Percentiles rank a stretch among this genome's conserved stretches.
These are phyloP conservation scores for Ursus arctos DNA, from an alignment of 2,113 vertebrate species.

Conservation along the genomic window DNA sequence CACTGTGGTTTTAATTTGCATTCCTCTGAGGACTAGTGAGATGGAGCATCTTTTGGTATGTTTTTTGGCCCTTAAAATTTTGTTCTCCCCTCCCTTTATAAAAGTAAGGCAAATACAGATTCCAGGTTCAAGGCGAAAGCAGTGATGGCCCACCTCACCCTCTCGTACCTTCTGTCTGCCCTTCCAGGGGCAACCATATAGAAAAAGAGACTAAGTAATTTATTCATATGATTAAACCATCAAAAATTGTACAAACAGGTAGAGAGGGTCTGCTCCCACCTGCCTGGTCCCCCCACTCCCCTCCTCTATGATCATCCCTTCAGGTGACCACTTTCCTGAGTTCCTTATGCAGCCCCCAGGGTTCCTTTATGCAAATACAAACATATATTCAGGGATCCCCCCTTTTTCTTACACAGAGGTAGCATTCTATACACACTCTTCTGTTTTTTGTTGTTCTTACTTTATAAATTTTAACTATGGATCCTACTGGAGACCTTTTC, in stretches of 20 bases:
- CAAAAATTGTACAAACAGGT: neutral
- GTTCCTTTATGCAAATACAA: neutral
- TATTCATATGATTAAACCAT: neutral
- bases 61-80: neutral
- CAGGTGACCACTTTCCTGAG: neutral
- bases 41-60: neutral
- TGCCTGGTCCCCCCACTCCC: neutral
- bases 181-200: neutral
- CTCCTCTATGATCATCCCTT: neutral
- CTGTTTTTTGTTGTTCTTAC: neutral
- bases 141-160: accelerated
- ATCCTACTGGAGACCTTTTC: neutral
- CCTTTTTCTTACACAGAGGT: neutral
- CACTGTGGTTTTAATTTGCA: neutral
- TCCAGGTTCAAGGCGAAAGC: neutral
- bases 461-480: neutral
- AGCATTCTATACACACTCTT: neutral
- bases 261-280: neutral
- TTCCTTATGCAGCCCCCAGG: neutral
- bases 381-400: neutral
- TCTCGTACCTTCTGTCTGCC: neutral
- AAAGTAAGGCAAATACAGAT: neutral
- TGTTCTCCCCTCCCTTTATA: neutral
- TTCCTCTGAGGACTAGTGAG: neutral
- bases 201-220: neutral